phyloP scores from a whole-genome alignment of 2,888 invertebrate genomes.

The Hanleya hanleyi region DNA sequence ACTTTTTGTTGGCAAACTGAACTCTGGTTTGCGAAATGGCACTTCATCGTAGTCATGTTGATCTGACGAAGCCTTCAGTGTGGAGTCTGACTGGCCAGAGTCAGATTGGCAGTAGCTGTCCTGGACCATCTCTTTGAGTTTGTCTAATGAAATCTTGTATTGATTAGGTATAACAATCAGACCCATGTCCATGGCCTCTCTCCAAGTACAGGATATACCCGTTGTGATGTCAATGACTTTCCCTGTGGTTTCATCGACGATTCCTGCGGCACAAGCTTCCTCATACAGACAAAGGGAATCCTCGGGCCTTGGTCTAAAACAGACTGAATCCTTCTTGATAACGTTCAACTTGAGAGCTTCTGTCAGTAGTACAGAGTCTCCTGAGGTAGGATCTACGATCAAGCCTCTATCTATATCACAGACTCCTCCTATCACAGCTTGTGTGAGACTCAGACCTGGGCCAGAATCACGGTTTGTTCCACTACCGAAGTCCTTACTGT shows the following conservation, averaged over 20 bases:
- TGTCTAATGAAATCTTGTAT: neutral
- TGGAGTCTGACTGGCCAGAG: neutral
- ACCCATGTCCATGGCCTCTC: conserved; percentile 10
- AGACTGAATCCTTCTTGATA: neutral
- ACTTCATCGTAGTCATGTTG: neutral
- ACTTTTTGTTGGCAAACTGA: neutral
- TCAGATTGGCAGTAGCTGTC: neutral
- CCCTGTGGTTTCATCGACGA: conserved; percentile 84
- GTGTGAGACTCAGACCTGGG: neutral
- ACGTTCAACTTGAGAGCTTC: conserved; percentile 43
- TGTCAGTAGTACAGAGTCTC: conserved; percentile 66
- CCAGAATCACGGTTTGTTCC: neutral
- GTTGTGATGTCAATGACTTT: conserved; percentile 46
- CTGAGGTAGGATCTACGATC: conserved; percentile 86
- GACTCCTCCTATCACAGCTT: conserved; percentile 85
- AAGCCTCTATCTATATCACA: conserved; percentile 88
- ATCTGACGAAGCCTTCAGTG: too few species aligned
- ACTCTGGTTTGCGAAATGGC: neutral
- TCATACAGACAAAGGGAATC: conserved; percentile 25
- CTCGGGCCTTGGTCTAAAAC: conserved; percentile 2
- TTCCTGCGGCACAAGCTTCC: conserved; percentile 75
- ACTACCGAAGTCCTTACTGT: neutral
- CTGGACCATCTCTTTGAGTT: neutral
- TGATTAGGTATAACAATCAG: neutral
- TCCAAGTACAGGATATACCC: conserved; percentile 12